Evolutionary conservation across 2,888 invertebrate species (phyloP), one percentile per base, ranked within the genome.

Genomic region (Tetragonisca angustula): DNA sequence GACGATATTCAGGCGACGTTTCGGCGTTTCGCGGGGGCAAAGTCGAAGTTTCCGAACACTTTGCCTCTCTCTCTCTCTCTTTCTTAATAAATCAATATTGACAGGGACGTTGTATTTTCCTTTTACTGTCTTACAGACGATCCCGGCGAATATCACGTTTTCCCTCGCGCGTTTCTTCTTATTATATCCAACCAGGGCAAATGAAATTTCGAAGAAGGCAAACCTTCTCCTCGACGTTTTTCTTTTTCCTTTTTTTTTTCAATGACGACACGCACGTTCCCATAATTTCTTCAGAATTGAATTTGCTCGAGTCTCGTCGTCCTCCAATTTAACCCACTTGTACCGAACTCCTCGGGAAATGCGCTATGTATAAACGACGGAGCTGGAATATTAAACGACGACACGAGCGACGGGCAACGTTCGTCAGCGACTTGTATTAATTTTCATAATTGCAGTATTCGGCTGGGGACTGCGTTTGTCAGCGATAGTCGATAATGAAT

Each of bases 41-140:
- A 86, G 83, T 80, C 76, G 74, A 86, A 86, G 76, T 86, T 86
- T 75, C 59, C 79, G 76, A 50, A 80, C 75, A 65, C 64, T 84
- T 77, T n/a, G 4, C 54, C 56, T 68, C 62, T n/a, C 0, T 43
- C 36, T 36, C 36, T 36, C 36, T 36, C 36, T 36, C 56, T 36
- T 50, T 68, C 59, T n/a, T 79, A 77, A 86, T 86, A 86, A 86
- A 86, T 86, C 86, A 86, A 67, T 74, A 85, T 85, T 70, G 81
- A 81, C 85, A 81, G 74, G 52, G 75, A 78, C 65, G 77, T 81
- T 76, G 68, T 56, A 71, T 59, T 61, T 76, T 68, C 50, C 24
- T 50, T 67, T 24, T 56, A 59, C 49, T 24, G 54, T 71, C 36
- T 27, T 52, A 54, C 49, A n/a, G 5, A 32, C 64, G 49, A 54